These are phyloP conservation scores for Coleophora deauratella DNA, from an alignment of 2,888 invertebrate species.

Conservation along the genomic window DNA sequence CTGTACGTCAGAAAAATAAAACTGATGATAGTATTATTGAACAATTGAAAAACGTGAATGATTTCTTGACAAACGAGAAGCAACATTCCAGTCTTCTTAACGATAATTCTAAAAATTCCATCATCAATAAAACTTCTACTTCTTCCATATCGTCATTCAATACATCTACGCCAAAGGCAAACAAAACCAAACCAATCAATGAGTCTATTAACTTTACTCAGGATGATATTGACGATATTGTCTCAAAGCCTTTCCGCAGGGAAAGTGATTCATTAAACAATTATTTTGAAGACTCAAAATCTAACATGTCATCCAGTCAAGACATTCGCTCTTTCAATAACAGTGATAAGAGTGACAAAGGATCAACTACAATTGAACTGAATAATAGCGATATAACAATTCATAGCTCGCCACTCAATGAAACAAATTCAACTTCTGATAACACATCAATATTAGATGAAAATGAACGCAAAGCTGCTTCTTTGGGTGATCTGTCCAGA, in stretches of 20 bases:
- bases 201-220: constrained; percentile 62
- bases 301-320: constrained; percentile 62
- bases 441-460: constrained; percentile 69
- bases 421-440: constrained; percentile 55
- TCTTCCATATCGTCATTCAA: constrained; percentile 34
- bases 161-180: constrained; percentile 66
- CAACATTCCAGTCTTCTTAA: constrained; percentile 53
- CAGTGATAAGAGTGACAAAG: constrained; percentile 67
- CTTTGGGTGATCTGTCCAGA: constrained; percentile 84
- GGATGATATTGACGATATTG: constrained; percentile 72
- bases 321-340: constrained; percentile 61
- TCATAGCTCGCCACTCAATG: constrained; percentile 78
- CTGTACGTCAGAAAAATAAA: constrained; percentile 67
- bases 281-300: constrained; percentile 61
- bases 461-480: constrained; percentile 83
- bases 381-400: constrained; percentile 84
- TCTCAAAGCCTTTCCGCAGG: constrained; percentile 59
- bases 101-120: constrained; percentile 34
- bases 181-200: constrained; percentile 52
- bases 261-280: constrained; percentile 67
- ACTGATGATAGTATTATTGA: constrained; percentile 65
- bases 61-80: constrained; percentile 58
- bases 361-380: constrained; percentile 80
- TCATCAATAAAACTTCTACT: constrained; percentile 26
- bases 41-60: constrained; percentile 51